phyloP scores from a whole-genome alignment of 2,113 vertebrate genomes.

The Rhodinocichla rosea region DNA sequence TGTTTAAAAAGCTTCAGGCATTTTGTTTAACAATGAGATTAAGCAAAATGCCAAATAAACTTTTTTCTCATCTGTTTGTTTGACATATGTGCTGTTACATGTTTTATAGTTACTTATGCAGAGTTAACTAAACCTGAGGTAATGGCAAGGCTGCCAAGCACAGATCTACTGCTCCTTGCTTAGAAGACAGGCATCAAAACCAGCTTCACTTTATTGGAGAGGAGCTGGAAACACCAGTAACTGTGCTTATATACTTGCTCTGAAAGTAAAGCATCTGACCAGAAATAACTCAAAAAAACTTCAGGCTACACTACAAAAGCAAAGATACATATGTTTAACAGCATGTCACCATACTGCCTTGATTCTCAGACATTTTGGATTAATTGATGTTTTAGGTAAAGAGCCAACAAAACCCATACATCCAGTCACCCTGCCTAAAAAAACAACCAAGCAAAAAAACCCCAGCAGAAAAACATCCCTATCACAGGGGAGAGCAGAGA shows the following conservation, averaged over 20 bases:
- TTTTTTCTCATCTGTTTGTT: neutral
- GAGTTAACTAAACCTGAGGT: neutral
- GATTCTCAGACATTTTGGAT: neutral
- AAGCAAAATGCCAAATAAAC: neutral
- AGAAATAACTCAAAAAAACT: neutral
- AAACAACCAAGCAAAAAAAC: neutral
- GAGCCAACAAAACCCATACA: neutral
- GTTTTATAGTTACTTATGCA: neutral
- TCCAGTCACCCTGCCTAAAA: neutral
- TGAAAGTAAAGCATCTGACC: neutral
- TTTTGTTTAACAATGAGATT: neutral
- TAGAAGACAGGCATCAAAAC: neutral
- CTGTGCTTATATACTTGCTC: neutral
- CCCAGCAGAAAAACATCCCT: neutral
- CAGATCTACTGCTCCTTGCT: neutral
- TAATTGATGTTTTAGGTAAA: neutral
- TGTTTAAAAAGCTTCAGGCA: neutral
- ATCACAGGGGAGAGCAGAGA: rapidly evolving
- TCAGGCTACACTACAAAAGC: neutral
- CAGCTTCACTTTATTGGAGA: neutral
- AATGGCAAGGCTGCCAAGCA: neutral
- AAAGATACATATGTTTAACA: neutral
- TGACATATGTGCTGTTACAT: neutral
- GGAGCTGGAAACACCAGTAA: neutral
- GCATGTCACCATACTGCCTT: neutral